phyloP scores from a whole-genome alignment of 1,140 invertebrate genomes.

The Oedothorax gibbosus region DNA sequence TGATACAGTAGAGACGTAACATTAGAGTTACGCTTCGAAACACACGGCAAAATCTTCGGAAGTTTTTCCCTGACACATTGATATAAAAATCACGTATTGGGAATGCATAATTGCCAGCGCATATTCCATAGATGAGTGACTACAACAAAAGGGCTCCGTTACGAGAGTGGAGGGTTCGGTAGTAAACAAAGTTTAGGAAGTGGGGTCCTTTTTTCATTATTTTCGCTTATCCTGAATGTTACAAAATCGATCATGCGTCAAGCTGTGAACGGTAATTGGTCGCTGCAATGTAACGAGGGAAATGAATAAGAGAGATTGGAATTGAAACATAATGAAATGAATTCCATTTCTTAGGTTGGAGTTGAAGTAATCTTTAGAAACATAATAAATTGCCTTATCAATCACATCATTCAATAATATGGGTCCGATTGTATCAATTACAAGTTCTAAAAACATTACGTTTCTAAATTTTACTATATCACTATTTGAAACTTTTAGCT shows the following conservation, averaged over 20 bases:
- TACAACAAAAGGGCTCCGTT: slow-evolving; percentile 30
- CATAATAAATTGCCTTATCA: too few relatives aligned
- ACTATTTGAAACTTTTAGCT: too few relatives aligned
- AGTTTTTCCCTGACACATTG: slow-evolving; percentile 21
- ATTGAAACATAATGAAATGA: background rate
- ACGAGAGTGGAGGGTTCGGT: background rate
- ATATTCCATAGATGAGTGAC: slow-evolving; percentile 16
- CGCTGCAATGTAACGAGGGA: slow-evolving; percentile 13
- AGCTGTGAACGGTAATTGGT: slow-evolving; percentile 30
- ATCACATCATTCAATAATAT: too few relatives aligned
- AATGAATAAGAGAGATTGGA: background rate
- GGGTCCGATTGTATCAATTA: too few relatives aligned
- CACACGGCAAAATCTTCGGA: background rate
- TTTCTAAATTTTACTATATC: too few relatives aligned
- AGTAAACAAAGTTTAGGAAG: slow-evolving; percentile 35
- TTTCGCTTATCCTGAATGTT: slow-evolving; percentile 3
- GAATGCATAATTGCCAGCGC: slow-evolving; percentile 17
- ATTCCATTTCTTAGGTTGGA: too few relatives aligned
- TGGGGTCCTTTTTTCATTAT: background rate
- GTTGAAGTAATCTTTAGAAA: too few relatives aligned
- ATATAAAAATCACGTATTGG: slow-evolving; percentile 22
- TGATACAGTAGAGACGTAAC: too few relatives aligned
- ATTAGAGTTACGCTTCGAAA: background rate
- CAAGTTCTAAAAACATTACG: too few relatives aligned
- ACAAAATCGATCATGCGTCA: slow-evolving; percentile 29